phyloP scores from a whole-genome alignment of 2,888 invertebrate species.

The Diploptera punctata region DNA sequence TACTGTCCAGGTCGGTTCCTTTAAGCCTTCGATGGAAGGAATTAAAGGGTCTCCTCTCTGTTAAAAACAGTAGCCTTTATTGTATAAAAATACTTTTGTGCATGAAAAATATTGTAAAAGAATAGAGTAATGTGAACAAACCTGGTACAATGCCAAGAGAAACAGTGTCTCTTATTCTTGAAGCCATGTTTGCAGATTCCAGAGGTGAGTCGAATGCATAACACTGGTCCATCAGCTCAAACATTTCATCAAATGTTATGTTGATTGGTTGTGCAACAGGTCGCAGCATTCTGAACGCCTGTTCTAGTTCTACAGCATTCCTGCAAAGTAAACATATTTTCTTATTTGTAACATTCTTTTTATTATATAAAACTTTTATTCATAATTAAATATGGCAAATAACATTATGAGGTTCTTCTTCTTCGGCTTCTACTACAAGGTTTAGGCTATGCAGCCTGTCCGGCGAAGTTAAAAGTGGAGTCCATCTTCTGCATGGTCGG shows the following conservation, averaged over 20 bases:
- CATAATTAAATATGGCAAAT: not conserved
- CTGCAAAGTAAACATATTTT: slow-evolving; percentile 58
- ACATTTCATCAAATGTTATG: slow-evolving; percentile 77
- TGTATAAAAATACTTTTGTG: no score
- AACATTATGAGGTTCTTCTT: no score
- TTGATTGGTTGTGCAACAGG: slow-evolving; percentile 67
- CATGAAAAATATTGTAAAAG: no score
- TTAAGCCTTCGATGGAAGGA: no score
- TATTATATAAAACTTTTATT: not conserved
- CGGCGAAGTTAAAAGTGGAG: no score
- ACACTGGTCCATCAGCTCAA: slow-evolving; percentile 80
- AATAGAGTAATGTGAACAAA: no score
- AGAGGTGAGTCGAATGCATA: slow-evolving; percentile 62
- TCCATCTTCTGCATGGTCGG: no score
- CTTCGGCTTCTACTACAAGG: no score
- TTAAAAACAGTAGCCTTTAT: no score
- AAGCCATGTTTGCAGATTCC: not conserved
- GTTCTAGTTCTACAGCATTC: slow-evolving; percentile 71
- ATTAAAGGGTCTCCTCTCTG: no score
- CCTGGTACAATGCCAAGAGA: slow-evolving; percentile 85
- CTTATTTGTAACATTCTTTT: not conserved
- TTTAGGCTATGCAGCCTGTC: no score
- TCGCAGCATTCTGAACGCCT: slow-evolving; percentile 68
- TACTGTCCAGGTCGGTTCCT: no score
- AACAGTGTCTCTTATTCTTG: slow-evolving; percentile 55